Base-by-base conservation (phyloP, 2,113 vertebrate species). In the Tamias sibiricus region DNA sequence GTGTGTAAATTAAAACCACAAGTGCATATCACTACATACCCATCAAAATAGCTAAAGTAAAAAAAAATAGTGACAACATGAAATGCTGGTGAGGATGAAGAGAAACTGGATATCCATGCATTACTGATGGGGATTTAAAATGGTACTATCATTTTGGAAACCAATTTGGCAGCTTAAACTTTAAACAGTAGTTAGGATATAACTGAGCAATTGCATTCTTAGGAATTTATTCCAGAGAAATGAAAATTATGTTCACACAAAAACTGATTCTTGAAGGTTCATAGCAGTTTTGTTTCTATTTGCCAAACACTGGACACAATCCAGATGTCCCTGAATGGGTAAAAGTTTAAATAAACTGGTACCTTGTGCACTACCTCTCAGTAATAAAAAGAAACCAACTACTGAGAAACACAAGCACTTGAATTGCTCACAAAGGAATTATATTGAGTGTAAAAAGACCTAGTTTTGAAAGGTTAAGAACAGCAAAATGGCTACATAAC, bases 171-270 rank as follows among this genome's bases (percentile, higher is more conserved):
- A 37, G 54, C 90, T 95, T 54, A 59, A 87, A 81, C 54, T 66
- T 32, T 88, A 74, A 96, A 24, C 40, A n/a, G 9, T 35, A 66
- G 26, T 86, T 91, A 69, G 35, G 19, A 6, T 42, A 68, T 42
- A 59, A 87, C 42, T 57, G 24, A 95, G 35, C 35, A n/a, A 26
- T 20, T 64, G 42, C 12, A 80, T 10, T 44, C 82, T 90, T 75
- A 32, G 57, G 57, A 64, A 83, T 83, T 75, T 69, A 79, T 44
- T 47, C 68, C 81, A 83, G 69, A 95, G 64, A 92, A 82, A 94
- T 83, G 37, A 89, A 96, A 87, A 90, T 49, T 40, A 87, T 14
- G 26, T 74, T 92, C 84, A 82, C 17, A 26, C 19, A 47, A 71
- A 90, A 86, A 37, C 12, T 1, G 71, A 8, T 82, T 82, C 54